These are phyloP conservation scores for Aplysia californica DNA, from an alignment of 1,140 invertebrate species.

Conservation along the genomic window DNA sequence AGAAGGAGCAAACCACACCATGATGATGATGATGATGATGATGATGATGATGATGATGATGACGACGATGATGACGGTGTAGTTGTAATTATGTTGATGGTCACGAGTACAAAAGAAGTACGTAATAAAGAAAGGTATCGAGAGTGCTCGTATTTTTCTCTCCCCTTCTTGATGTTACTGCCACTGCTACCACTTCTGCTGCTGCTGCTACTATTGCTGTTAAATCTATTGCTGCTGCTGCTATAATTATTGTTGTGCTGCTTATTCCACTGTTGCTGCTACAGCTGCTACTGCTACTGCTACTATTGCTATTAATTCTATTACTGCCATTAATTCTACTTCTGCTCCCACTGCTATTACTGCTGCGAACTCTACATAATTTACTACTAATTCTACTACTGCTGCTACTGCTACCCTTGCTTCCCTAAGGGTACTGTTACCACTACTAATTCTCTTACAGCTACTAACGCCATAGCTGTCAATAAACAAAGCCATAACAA, in stretches of 20 bases:
- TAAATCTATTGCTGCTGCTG: neutral
- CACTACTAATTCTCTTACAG: neutral
- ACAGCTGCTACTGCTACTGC: slow-evolving; percentile 16
- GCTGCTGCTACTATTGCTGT: neutral
- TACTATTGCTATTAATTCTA: slow-evolving; percentile 26
- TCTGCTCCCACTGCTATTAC: slow-evolving; percentile 7
- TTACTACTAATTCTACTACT: slow-evolving; percentile 9
- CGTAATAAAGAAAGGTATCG: no score
- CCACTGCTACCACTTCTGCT: neutral
- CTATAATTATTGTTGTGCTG: slow-evolving; percentile 1
- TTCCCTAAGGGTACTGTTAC: neutral
- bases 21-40: neutral
- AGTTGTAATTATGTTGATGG: no score
- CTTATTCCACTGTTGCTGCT: slow-evolving; percentile 2
- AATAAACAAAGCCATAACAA: no score
- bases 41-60: neutral
- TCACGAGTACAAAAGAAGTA: neutral
- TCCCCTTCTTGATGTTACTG: neutral
- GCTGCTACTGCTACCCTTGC: neutral
- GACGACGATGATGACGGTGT: neutral
- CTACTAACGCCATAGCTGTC: no score
- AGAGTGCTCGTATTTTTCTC: neutral
- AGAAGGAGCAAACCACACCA: neutral
- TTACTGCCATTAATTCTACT: slow-evolving; percentile 14
- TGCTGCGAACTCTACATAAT: neutral